Evolutionary conservation across 2,888 invertebrate species (phyloP), one percentile per base, ranked within the genome.

Genomic region (Harpagoxenus sublaevis): DNA sequence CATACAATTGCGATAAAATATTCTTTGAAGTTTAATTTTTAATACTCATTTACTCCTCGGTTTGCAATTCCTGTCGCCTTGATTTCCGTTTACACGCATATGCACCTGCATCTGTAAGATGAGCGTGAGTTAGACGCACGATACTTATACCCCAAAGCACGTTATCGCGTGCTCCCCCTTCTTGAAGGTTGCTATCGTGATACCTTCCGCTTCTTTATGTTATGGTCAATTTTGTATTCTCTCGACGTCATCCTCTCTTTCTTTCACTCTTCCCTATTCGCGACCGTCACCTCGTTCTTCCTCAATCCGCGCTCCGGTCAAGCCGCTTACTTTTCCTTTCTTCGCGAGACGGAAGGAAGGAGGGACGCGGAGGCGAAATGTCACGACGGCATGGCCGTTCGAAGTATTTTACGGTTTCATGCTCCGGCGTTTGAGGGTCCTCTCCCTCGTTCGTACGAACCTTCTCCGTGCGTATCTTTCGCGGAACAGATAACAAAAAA

Each of bases 161-260:
- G 89, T 90, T 90, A 90, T 89, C 89, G 84, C 84, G 75, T 71
- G 87, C 84, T 86, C 83, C 85, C 48, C 87, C 86, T 88, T 85
- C 86, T 48, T 70, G 85, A 89, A 85, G 86, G 85, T 86, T 88
- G 87, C 84, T 87, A 87, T 87, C 85, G 73, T 88, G 86, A 62
- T 85, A 88, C 84, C 87, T 90, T 89, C 87, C 89, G 87, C 84
- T 91, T 91, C 88, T 90, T 89, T 88, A 85, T 89, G 86, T 91
- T 90, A 88, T 86, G 89, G 75, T 88, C 92, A 89, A 90, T 90
- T 91, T 89, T 83, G 89, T 92, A 92, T 92, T 91, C 92, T 86
- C 65, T 83, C 74, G 87, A 87, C 90, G 88, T 87, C 84, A 84
- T 89, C 71, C 63, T 62, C 3, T 71, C 83, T 83, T 78, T 86